phyloP scores from a whole-genome alignment of 2,797 vertebrate species.

The Parauchenoglanis punctatus region DNA sequence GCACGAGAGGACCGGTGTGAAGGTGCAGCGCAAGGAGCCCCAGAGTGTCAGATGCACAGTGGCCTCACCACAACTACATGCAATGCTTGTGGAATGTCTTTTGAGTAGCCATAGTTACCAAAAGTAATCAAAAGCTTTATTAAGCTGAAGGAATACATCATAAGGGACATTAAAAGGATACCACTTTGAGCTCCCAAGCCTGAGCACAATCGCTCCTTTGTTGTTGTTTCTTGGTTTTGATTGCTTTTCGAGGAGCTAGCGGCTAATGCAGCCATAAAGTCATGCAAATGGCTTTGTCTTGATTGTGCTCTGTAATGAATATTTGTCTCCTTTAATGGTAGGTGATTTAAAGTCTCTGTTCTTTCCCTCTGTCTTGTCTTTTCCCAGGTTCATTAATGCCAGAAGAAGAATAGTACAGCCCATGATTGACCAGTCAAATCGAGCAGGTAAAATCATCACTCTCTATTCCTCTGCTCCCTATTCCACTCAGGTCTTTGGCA shows the following conservation, averaged over 20 bases:
- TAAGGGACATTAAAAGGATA: constrained; percentile 82
- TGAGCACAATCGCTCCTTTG: constrained; percentile 76
- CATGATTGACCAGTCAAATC: constrained; percentile 99
- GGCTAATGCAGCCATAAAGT: constrained; percentile 76
- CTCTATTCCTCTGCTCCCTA: constrained; percentile 35
- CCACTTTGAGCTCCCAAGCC: constrained; percentile 75
- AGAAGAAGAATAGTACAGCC: constrained; percentile 99
- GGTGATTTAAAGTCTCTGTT: constrained; percentile 72
- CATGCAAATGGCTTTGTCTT: constrained; percentile 75
- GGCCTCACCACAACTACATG: constrained; percentile 71
- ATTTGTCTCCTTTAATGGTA: constrained; percentile 65
- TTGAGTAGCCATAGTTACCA: constrained; percentile 77
- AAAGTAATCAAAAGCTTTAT: constrained; percentile 84
- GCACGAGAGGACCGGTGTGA: constrained; percentile 35
- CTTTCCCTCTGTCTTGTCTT: constrained; percentile 52
- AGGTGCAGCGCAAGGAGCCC: constrained; percentile 40
- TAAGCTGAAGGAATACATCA: constrained; percentile 81
- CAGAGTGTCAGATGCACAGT: constrained; percentile 63
- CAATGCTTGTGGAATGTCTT: constrained; percentile 81
- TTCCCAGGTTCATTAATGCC: constrained; percentile 99
- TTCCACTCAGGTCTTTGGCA: constrained; percentile 39
- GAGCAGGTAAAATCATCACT: constrained; percentile 90
- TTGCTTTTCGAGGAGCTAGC: constrained; percentile 65
- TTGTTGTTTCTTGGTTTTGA: constrained; percentile 70
- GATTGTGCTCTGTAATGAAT: constrained; percentile 71